phyloP scores from a whole-genome alignment of 2,797 vertebrate genomes.

The Gymnocypris eckloni region DNA sequence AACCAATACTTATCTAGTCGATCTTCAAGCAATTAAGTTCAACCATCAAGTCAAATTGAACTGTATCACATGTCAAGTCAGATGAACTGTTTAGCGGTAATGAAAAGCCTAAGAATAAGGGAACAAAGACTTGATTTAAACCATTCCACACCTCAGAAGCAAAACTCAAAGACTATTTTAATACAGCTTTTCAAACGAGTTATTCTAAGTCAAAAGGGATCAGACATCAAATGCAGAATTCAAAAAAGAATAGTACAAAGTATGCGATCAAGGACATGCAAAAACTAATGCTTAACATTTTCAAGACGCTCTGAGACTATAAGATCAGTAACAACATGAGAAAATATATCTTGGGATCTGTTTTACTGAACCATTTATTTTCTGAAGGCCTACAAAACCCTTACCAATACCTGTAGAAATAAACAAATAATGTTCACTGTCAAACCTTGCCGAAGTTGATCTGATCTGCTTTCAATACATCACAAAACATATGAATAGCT shows the following conservation, averaged over 20 bases:
- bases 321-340: background rate
- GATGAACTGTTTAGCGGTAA: background rate
- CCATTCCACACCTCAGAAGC: background rate
- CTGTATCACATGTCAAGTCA: background rate
- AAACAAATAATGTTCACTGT: too few species aligned
- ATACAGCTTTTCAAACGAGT: background rate
- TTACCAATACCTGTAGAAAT: background rate
- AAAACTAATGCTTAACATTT: background rate
- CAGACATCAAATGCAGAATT: background rate
- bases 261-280: background rate
- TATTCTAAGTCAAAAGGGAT: background rate
- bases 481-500: too few species aligned
- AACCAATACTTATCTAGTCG: conserved; percentile 2
- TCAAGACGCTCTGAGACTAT: background rate
- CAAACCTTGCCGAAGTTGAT: too few species aligned
- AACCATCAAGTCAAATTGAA: conserved; percentile 17
- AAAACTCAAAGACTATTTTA: background rate
- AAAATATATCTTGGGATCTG: background rate
- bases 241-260: background rate
- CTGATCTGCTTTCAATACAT: too few species aligned
- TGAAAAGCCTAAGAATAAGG: background rate
- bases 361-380: background rate
- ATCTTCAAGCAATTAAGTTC: background rate
- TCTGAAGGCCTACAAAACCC: background rate
- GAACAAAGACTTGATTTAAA: background rate